These are phyloP conservation scores for Carettochelys insculpta DNA, from an alignment of 2,113 vertebrate genomes.

Conservation along the genomic window DNA sequence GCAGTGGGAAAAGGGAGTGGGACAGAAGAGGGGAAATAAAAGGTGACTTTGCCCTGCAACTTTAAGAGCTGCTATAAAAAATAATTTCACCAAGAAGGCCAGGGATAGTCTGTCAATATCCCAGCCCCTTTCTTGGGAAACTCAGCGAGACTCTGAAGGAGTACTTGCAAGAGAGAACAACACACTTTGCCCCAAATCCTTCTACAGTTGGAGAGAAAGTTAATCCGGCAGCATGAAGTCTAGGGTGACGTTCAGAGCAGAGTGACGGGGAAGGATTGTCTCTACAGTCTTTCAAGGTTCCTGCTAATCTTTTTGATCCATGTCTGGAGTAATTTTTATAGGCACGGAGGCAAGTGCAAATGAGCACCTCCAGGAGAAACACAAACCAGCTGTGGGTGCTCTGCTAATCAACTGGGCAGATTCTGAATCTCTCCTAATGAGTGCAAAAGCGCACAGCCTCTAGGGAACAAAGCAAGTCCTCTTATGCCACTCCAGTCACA, in stretches of 20 bases:
- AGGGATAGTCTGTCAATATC: conserved; percentile 28
- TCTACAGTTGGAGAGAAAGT: neutral
- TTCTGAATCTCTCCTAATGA: too few relatives aligned
- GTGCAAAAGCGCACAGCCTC: too few relatives aligned
- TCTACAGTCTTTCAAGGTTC: too few relatives aligned
- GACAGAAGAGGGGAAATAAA: conserved; percentile 22
- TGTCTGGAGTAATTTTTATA: too few relatives aligned
- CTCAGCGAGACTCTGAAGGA: neutral
- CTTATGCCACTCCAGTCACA: too few relatives aligned
- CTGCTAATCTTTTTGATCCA: too few relatives aligned
- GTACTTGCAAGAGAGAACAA: neutral
- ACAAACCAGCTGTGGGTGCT: too few relatives aligned
- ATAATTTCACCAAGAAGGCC: conserved; percentile 40
- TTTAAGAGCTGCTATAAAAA: conserved; percentile 46
- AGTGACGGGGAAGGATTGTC: accelerated
- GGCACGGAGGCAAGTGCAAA: too few relatives aligned
- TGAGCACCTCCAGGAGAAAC: too few relatives aligned
- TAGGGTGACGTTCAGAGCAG: neutral
- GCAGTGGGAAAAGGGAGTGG: neutral
- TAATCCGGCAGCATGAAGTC: neutral
- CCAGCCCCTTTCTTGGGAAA: neutral
- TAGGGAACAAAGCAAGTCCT: too few relatives aligned
- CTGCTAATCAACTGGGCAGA: too few relatives aligned
- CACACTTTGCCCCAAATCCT: neutral
- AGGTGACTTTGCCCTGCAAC: neutral